Evolutionary conservation across 2,888 invertebrate genomes (phyloP).

Genomic region (Coenonympha arcania): DNA sequence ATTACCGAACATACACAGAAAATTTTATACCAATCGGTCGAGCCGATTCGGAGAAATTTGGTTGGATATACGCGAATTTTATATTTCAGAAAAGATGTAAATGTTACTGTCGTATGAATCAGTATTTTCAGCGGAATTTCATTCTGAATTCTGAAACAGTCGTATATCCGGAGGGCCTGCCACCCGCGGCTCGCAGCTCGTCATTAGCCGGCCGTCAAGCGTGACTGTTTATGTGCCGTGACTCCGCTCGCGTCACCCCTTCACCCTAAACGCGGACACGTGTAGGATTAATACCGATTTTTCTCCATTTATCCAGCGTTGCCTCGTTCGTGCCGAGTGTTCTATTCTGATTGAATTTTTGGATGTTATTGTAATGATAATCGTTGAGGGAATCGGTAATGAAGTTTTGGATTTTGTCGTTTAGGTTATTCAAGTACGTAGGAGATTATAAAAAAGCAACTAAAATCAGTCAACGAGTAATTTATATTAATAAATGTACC

Average conservation of each 20-base stretch:
- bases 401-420: not conserved
- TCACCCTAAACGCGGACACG: conserved; percentile 67
- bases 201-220: conserved; percentile 62
- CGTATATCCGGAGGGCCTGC: conserved; percentile 7
- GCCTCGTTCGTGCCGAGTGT: conserved; percentile 18
- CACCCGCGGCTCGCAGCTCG: conserved; percentile 28
- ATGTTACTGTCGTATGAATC: no score
- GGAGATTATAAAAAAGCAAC: no score
- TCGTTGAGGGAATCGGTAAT: not conserved
- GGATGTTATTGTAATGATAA: conserved; percentile 12
- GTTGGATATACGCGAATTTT: no score
- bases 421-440: conserved; percentile 13
- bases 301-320: conserved; percentile 43
- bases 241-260: conserved; percentile 54
- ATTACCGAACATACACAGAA: no score
- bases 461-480: no score
- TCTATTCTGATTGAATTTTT: conserved; percentile 20
- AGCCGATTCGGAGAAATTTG: no score
- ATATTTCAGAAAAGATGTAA: no score
- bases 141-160: conserved; percentile 8
- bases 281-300: conserved; percentile 68
- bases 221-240: conserved; percentile 70
- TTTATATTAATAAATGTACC: no score
- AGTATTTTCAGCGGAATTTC: not conserved
- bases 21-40: no score